phyloP scores from a whole-genome alignment of 2,888 invertebrate species.

The Caenorhabditis macrosperma region DNA sequence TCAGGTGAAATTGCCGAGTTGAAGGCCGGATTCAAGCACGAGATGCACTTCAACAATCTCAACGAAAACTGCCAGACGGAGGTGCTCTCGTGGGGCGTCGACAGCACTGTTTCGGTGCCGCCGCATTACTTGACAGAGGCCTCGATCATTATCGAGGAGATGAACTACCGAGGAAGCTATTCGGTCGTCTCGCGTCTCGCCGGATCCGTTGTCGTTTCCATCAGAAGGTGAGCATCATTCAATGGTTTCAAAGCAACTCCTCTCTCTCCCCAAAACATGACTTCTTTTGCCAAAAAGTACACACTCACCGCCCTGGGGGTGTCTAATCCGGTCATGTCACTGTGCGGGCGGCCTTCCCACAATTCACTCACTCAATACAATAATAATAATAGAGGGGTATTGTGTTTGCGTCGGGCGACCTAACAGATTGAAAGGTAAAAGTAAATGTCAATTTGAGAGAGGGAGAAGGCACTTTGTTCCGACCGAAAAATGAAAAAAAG shows the following conservation, averaged over 20 bases:
- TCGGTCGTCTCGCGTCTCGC: conserved; percentile 78
- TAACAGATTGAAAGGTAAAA: conserved; percentile 39
- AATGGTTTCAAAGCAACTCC: too few relatives aligned
- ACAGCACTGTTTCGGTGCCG: conserved; percentile 81
- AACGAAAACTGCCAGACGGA: conserved; percentile 80
- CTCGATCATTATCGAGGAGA: conserved; percentile 82
- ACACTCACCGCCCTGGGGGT: conserved; percentile 7
- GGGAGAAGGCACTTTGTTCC: conserved; percentile 17
- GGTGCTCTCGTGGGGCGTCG: conserved; percentile 82
- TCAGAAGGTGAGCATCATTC: conserved; percentile 69
- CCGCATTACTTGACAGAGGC: conserved; percentile 81
- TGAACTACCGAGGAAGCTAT: conserved; percentile 81
- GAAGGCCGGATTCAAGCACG: conserved; percentile 81
- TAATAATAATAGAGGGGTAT: conserved; percentile 34
- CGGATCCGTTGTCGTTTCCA: conserved; percentile 74
- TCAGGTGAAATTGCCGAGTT: conserved; percentile 81
- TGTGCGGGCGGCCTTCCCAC: background rate
- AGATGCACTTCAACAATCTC: conserved; percentile 80
- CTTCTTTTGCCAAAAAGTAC: too few relatives aligned
- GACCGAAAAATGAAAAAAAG: background rate
- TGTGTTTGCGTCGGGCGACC: conserved; percentile 25
- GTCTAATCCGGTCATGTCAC: conserved; percentile 52
- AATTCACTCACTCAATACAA: conserved; percentile 33
- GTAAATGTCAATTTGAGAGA: conserved; percentile 47
- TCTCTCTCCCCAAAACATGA: background rate